Conservation (phyloP, 2,888 invertebrate genomes). For the Allacma fusca region DNA sequence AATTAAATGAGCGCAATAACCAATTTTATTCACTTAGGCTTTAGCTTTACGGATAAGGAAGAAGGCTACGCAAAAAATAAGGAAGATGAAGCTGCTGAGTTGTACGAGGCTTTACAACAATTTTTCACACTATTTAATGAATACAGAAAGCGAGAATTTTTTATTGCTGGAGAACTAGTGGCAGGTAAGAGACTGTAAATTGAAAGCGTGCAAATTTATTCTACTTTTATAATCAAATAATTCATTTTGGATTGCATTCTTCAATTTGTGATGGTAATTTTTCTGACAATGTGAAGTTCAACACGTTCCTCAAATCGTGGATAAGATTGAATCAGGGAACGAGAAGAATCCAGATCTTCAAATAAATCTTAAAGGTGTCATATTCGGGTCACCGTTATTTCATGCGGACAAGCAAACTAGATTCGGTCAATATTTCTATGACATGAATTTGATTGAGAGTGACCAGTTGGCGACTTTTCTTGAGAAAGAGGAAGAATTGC, state of each 20-base stretch:
- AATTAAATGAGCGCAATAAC: too few relatives aligned
- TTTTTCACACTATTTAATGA: conserved; percentile 85
- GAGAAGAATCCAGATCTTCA: conserved; percentile 68
- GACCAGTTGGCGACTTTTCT: conserved; percentile 67
- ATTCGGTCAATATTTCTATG: conserved; percentile 81
- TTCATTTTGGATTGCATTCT: background rate
- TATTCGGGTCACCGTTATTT: conserved; percentile 77
- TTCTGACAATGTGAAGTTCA: conserved; percentile 23
- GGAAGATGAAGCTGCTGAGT: conserved; percentile 74
- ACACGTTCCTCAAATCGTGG: conserved; percentile 65
- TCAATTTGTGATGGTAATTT: background rate
- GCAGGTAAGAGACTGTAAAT: too few relatives aligned
- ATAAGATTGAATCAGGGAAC: conserved; percentile 75
- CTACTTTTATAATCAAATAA: too few relatives aligned
- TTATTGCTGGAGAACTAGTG: conserved; percentile 87
- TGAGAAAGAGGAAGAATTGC: conserved; percentile 64
- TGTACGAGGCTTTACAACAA: conserved; percentile 79
- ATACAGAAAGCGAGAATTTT: conserved; percentile 78
- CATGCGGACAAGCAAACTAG: conserved; percentile 79
- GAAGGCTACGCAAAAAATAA: conserved; percentile 82
- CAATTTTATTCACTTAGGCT: too few relatives aligned
- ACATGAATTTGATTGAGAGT: conserved; percentile 76
- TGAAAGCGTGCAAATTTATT: too few relatives aligned
- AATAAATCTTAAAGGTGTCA: conserved; percentile 71
- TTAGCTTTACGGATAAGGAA: conserved; percentile 81